These are phyloP conservation scores for Tragelaphus scriptus DNA, from an alignment of 2,113 vertebrate genomes.

Conservation along the genomic window DNA sequence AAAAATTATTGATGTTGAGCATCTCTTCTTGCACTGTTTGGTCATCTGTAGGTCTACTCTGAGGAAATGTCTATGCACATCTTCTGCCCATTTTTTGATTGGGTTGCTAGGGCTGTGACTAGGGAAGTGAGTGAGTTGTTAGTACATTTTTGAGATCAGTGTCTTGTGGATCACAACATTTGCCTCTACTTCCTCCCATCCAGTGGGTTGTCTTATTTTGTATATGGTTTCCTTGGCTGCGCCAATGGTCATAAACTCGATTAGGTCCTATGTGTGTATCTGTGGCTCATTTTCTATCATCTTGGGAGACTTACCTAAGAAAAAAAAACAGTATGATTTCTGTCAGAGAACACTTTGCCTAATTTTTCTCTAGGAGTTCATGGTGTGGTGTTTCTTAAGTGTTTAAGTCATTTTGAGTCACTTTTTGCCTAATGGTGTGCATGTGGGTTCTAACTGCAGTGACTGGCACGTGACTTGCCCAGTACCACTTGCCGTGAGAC, in stretches of 20 bases:
- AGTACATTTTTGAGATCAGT: background rate
- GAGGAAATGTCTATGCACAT: background rate
- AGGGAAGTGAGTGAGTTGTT: background rate
- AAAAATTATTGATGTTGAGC: background rate
- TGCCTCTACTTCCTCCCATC: background rate
- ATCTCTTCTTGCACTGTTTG: background rate
- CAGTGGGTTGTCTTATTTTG: background rate
- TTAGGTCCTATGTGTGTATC: background rate
- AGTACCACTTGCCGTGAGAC: accelerated
- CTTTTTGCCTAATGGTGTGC: background rate
- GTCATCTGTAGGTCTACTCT: background rate
- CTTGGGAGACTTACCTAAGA: background rate
- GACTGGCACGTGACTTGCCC: accelerated
- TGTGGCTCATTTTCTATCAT: background rate
- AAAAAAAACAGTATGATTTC: background rate
- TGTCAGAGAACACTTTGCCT: background rate
- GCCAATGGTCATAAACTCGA: background rate
- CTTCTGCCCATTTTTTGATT: background rate
- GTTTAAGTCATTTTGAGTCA: background rate
- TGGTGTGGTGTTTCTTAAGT: background rate
- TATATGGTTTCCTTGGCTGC: background rate
- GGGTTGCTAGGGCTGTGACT: background rate
- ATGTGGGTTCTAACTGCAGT: background rate
- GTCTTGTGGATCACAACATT: background rate
- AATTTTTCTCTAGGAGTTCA: background rate